Evolutionary conservation across 2,113 vertebrate species (phyloP), one percentile per base, ranked within the genome.

Genomic region (Apodemus speciosus): DNA sequence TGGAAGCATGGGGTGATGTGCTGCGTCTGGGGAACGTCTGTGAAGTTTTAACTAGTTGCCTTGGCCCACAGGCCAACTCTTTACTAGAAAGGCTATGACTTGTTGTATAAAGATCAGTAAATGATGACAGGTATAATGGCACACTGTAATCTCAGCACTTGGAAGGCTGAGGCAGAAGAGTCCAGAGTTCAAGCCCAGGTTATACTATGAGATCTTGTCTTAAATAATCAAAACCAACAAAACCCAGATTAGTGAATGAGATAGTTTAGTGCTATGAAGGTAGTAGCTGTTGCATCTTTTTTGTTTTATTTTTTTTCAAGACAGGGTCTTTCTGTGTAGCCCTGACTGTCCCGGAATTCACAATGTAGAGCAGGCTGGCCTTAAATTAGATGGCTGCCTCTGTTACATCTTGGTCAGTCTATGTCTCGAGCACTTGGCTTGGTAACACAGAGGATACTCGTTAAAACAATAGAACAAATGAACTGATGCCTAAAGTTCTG

Each of bases 11-110:
- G 35, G 51, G 4, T 93, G 85, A 56, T 16, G 62, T 66, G 23
- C 90, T 86, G 30, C 18, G 16, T 85, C 79, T 89, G 49, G 91
- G 64, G 66, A 32, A 4, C 49, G 7, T 76, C 58, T 71, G 94
- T 93, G 76, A 90, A 66, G 46, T 90, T 94, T 84, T 89, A 66
- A 85, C 64, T 56, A 25, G 69, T 83, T 27, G 25, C 89, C 40
- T 66, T 69, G 85, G 51, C 77, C 8, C 35, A 79, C 53, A 72
- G 66, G 16, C 69, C 35, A 6, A 15, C 46, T 85, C 58, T 89
- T 92, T 94, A 85, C 80, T 58, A 77, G 84, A 89, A 89, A 92
- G 89, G 27, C 11, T 94, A 20, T 62, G 92, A 73, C 87, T 64
- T 79, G 6, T 46, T 88, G 51, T 88, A 38, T 95, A 64, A 86